Evolutionary conservation across 2,888 invertebrate genomes (phyloP).

Genomic region (Rhagonycha fulva): DNA sequence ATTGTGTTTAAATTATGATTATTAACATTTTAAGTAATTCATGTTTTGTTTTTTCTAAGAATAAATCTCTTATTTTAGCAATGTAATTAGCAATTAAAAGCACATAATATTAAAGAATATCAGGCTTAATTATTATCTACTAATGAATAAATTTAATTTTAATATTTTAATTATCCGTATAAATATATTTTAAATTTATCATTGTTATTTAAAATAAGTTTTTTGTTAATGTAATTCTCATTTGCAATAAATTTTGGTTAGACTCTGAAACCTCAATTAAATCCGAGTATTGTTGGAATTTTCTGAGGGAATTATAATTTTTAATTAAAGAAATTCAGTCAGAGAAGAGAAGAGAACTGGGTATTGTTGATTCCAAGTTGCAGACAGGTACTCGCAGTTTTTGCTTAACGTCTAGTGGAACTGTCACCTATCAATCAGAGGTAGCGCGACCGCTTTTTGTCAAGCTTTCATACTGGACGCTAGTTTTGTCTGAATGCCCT

Average conservation of each 20-base stretch:
- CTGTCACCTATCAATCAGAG: slow-evolving; percentile 58
- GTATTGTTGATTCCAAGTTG: slow-evolving; percentile 35
- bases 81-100: neutral
- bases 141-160: neutral
- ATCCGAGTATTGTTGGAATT: slow-evolving; percentile 37
- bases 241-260: neutral
- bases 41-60: neutral
- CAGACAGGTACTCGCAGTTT: slow-evolving; percentile 42
- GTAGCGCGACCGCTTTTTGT: slow-evolving; percentile 57
- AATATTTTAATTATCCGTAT: neutral
- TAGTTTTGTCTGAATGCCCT: slow-evolving; percentile 48
- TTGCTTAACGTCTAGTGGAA: slow-evolving; percentile 53
- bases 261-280: slow-evolving; percentile 16
- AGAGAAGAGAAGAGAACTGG: slow-evolving; percentile 17
- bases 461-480: slow-evolving; percentile 55
- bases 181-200: neutral
- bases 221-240: neutral
- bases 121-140: neutral
- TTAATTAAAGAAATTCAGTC: slow-evolving; percentile 41
- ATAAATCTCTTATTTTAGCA: neutral
- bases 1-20: neutral
- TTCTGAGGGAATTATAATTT: slow-evolving; percentile 50
- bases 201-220: neutral
- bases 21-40: neutral
- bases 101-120: neutral